A percentile compares a stretch with the other conserved stretches of the same genome.
Evolutionary conservation across 2,888 invertebrate species (phyloP).

Genomic region (Sclerodermus sp.): DNA sequence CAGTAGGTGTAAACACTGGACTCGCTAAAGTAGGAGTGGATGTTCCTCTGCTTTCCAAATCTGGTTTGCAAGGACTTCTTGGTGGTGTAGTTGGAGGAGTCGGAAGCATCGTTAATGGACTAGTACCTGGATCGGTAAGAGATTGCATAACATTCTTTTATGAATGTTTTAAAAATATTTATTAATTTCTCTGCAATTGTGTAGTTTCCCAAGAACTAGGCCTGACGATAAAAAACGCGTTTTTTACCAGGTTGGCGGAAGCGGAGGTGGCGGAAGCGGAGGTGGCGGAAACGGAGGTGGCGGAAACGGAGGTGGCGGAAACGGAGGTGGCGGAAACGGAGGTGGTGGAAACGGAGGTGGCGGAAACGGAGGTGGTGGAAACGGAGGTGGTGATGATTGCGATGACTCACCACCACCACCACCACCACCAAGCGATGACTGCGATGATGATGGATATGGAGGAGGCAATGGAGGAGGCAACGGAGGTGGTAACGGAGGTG

Average conservation of each 20-base stretch:
- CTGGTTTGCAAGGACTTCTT: background rate
- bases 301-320: slow-evolving; percentile 60
- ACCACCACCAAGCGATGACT: slow-evolving; percentile 36
- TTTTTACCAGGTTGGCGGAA: slow-evolving; percentile 57
- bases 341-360: slow-evolving; percentile 53
- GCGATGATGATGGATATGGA: slow-evolving; percentile 46
- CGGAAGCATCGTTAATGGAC: background rate
- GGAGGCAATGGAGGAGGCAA: slow-evolving; percentile 39
- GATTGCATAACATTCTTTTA: background rate
- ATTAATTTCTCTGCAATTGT: too few species aligned
- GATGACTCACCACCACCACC: too few species aligned
- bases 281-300: slow-evolving; percentile 59
- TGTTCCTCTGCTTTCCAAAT: background rate
- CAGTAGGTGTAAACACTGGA: too few species aligned
- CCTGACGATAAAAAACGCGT: too few species aligned
- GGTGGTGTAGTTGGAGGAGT: background rate
- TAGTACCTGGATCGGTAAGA: background rate
- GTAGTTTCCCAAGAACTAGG: too few species aligned
- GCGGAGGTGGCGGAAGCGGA: slow-evolving; percentile 49
- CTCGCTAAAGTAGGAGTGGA: background rate
- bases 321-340: slow-evolving; percentile 59
- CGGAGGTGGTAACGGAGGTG: slow-evolving; percentile 44
- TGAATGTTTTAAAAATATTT: background rate
- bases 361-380: slow-evolving; percentile 52
- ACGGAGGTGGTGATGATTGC: slow-evolving; percentile 56